These are phyloP conservation scores for Lithobates pipiens DNA, from an alignment of 2,797 vertebrate species.

Conservation along the genomic window DNA sequence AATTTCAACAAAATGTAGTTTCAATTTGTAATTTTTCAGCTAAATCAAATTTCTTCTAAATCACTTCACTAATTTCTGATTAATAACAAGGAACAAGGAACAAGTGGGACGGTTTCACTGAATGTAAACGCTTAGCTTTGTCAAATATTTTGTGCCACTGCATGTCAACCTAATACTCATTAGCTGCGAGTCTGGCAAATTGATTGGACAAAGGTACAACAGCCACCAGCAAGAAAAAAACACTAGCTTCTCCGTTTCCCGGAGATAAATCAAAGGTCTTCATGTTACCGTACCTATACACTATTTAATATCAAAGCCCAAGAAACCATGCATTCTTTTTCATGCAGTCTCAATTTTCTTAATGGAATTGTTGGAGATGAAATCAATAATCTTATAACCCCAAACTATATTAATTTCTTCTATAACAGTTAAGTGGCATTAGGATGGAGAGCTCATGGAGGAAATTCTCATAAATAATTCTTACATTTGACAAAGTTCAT, in stretches of 20 bases:
- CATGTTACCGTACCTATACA: neutral
- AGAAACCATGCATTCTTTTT: neutral
- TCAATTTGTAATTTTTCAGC: too few relatives aligned
- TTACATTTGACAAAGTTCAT: too few relatives aligned
- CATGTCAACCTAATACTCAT: too few relatives aligned
- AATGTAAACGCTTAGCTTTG: too few relatives aligned
- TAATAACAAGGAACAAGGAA: too few relatives aligned
- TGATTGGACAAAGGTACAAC: neutral
- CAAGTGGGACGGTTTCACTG: too few relatives aligned
- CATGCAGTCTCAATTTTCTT: conserved; percentile 16
- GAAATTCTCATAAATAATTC: conserved; percentile 21
- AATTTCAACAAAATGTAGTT: too few relatives aligned
- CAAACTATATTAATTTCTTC: conserved; percentile 35
- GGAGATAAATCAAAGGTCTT: conserved; percentile 4
- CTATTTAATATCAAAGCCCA: neutral
- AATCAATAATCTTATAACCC: conserved; percentile 36
- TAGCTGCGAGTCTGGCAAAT: too few relatives aligned
- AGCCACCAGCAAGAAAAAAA: neutral
- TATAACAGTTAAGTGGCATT: conserved; percentile 33
- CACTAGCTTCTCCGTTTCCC: neutral
- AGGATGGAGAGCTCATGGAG: neutral
- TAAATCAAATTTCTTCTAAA: too few relatives aligned
- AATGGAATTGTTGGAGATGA: conserved; percentile 33
- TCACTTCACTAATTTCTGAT: too few relatives aligned
- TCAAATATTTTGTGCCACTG: too few relatives aligned